A percentile compares a stretch with the other conserved stretches of the same genome.
Conservation (phyloP, 2,113 vertebrate species). For the Azemiops feae region DNA sequence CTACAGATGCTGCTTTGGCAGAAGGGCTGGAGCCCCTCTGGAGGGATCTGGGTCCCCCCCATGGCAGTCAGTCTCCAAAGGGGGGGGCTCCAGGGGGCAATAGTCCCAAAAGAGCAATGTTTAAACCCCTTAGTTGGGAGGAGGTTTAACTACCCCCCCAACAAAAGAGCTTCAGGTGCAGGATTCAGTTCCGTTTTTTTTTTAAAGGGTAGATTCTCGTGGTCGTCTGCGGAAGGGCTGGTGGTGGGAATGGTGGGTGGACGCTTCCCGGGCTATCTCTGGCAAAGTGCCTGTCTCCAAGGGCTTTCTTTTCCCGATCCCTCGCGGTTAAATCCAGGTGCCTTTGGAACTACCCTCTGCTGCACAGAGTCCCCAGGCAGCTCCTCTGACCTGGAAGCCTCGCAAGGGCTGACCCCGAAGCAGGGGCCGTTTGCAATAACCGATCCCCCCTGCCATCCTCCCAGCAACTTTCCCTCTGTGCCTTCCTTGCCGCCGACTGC, state of each 20-base stretch:
- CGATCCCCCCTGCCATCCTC: fast-evolving
- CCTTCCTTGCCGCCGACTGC: background rate
- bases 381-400: background rate
- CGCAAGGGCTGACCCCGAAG: background rate
- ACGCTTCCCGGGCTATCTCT: background rate
- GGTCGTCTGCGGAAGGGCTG: background rate
- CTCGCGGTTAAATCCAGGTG: slow-evolving; percentile 52
- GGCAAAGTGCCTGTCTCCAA: background rate
- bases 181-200: background rate
- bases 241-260: background rate
- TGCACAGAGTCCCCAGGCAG: background rate
- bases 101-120: background rate
- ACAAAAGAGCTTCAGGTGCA: background rate
- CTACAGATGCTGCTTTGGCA: background rate
- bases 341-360: slow-evolving; percentile 55
- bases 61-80: background rate
- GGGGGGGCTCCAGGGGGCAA: background rate
- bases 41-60: too few species aligned
- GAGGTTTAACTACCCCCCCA: background rate
- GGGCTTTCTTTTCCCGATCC: background rate
- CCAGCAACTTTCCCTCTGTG: background rate
- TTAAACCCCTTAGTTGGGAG: background rate
- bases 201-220: background rate
- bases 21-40: background rate
- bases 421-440: background rate